Evolutionary conservation across 2,113 vertebrate genomes (phyloP).

Genomic region (Ictalurus furcatus): DNA sequence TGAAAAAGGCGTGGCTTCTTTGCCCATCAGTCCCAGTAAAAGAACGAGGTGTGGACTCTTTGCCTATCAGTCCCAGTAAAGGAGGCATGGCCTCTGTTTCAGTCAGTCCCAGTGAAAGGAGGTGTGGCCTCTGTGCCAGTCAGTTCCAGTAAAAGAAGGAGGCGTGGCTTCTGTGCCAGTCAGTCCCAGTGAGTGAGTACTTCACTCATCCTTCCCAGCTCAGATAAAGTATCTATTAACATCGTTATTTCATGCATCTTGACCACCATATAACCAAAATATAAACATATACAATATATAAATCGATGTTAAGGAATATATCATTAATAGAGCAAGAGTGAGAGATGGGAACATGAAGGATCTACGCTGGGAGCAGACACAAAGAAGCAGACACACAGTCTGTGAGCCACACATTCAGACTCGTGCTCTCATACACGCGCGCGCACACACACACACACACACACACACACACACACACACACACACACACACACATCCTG

Average conservation of each 20-base stretch:
- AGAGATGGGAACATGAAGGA: not conserved
- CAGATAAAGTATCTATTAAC: not conserved
- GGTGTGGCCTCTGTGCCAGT: too few species aligned
- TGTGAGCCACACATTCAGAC: conserved; percentile 25
- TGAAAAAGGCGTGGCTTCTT: too few species aligned
- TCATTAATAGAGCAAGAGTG: not conserved
- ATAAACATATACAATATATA: not conserved
- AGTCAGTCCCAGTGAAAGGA: not conserved
- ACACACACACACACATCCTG: conserved; percentile 22
- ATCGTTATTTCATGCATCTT: not conserved
- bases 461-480: conserved; percentile 23
- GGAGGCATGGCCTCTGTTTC: not conserved
- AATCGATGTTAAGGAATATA: not conserved
- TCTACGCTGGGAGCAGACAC: not conserved
- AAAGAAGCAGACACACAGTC: conserved; percentile 13
- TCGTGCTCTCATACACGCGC: not conserved
- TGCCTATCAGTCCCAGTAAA: not conserved
- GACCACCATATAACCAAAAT: not conserved
- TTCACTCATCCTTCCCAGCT: not conserved
- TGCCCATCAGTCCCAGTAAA: too few species aligned
- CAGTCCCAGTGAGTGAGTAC: not conserved
- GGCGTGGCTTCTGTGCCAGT: not conserved
- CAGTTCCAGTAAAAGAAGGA: not conserved
- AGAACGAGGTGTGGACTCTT: not conserved
- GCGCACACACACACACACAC: not conserved